Evolutionary conservation across 2,113 vertebrate genomes (phyloP), one percentile per base, ranked within the genome.

Genomic region (Neopipo cinnamomea): DNA sequence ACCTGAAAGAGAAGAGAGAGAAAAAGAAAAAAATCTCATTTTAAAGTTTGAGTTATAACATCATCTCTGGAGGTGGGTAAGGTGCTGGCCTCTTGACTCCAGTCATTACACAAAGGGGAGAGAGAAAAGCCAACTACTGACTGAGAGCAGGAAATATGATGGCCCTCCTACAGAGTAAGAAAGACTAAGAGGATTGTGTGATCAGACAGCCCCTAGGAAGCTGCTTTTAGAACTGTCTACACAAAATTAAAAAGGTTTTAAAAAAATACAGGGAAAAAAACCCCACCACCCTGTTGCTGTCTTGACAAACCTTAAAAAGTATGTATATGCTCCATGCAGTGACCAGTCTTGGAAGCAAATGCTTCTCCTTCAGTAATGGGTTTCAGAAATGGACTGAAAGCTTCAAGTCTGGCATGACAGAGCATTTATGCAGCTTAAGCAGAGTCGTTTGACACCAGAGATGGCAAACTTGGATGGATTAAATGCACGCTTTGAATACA

Each of bases 141-240:
- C 66, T 94, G 89, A 95, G 79, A 58, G 50, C 65, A 84, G 73
- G 55, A 93, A 87, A 96, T 73, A 79, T 84, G 85, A 97, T 91
- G 85, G 75, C 82, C 67, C 80, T 96, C 76, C 95, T 93, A 93
- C 19, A 4, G 72, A 80, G 79, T 44, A 88, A 81, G 52, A 92
- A 93, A 91, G 63, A 84, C 90, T 93, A 94, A 93, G 90, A 96
- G 81, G 55, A 77, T 47, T 74, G 31, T 89, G 71, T 0, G 75
- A 94, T 93, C 80, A 91, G 92, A 44, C 37, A 89, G 46, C 20
- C 33, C 59, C 61, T 88, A 55, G 75, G 78, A 95, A 95, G 50
- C 92, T 92, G 84, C 61, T 93, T 96, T 93, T 67, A 96, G 93
- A 94, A 93, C 81, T 49, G 42, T 91, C 95, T 97, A 94, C 94